phyloP scores from a whole-genome alignment of 1,140 invertebrate species.

The Babylonia areolata region DNA sequence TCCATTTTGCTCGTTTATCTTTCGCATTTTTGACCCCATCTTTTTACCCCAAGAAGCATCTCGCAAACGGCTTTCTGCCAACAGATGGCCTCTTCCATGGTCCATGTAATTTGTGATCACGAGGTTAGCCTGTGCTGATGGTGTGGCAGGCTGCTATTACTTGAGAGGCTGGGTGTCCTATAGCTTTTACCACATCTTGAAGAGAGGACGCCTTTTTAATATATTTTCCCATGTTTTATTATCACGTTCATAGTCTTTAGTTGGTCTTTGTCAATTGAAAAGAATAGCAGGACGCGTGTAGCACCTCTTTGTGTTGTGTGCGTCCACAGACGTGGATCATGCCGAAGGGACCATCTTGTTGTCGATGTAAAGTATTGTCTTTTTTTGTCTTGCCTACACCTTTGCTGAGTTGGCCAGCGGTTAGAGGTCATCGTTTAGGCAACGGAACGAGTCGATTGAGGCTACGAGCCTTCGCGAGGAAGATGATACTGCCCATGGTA shows the following conservation, averaged over 20 bases:
- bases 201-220: too few relatives aligned
- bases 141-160: too few relatives aligned
- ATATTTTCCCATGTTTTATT: too few relatives aligned
- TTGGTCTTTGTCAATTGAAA: not conserved
- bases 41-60: too few relatives aligned
- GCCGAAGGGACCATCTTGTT: conserved; percentile 2
- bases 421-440: too few relatives aligned
- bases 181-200: too few relatives aligned
- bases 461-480: not conserved
- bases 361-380: not conserved
- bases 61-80: too few relatives aligned
- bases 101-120: too few relatives aligned
- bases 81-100: too few relatives aligned
- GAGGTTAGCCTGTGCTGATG: too few relatives aligned
- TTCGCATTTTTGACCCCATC: not conserved
- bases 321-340: not conserved
- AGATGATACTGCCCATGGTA: not conserved
- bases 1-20: not conserved
- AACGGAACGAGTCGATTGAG: not conserved
- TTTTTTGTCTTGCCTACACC: not conserved
- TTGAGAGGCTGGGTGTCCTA: too few relatives aligned
- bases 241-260: not conserved
- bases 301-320: not conserved
- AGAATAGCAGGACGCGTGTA: not conserved
- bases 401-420: not conserved